These are phyloP conservation scores for human (Homo sapiens) DNA, from an alignment of 2,113 vertebrate species.

Conservation along the genomic window DNA sequence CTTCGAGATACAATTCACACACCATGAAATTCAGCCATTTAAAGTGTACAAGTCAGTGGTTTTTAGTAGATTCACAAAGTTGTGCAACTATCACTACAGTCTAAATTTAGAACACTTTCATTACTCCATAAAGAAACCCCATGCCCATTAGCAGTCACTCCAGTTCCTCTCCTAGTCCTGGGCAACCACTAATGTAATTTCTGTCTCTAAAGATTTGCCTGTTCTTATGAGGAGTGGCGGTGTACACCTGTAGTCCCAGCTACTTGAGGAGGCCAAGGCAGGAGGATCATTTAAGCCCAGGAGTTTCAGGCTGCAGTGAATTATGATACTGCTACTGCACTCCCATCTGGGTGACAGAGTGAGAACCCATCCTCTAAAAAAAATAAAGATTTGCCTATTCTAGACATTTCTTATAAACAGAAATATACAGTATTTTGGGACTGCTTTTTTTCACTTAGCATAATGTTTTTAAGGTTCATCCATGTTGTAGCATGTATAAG, in stretches of 20 bases:
- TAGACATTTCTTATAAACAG: neutral
- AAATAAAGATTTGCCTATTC: neutral
- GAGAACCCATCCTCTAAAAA: neutral
- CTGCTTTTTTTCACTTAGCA: neutral
- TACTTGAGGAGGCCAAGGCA: neutral
- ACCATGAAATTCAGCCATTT: neutral
- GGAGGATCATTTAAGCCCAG: neutral
- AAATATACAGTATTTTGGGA: neutral
- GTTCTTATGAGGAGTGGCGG: neutral
- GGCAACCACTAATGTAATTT: neutral
- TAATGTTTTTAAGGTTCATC: neutral
- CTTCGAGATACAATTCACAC: conserved; percentile 23
- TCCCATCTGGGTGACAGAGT: neutral
- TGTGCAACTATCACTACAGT: neutral
- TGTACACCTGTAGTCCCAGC: neutral
- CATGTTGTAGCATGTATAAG: neutral
- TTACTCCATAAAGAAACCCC: neutral
- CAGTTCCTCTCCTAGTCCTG: neutral
- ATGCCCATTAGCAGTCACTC: neutral
- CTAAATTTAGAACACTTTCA: neutral
- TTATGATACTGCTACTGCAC: no score
- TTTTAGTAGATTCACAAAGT: neutral
- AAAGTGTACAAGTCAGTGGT: neutral
- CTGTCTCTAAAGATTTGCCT: neutral
- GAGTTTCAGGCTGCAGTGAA: neutral